These are phyloP conservation scores for Campoletis raptor DNA, from an alignment of 2,888 invertebrate species.

Conservation along the genomic window DNA sequence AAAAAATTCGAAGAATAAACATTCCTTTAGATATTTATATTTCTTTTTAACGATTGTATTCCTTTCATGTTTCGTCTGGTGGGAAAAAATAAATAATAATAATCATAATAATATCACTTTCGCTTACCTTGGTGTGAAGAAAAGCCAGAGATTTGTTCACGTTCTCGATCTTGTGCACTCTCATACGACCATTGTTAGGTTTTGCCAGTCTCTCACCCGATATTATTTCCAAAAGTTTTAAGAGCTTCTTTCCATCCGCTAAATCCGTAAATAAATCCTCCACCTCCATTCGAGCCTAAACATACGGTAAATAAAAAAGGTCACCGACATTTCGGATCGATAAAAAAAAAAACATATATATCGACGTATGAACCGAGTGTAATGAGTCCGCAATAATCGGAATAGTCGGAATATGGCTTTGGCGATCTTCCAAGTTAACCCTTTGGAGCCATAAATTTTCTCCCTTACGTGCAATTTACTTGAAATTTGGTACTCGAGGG, in stretches of 20 bases:
- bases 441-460: too few relatives aligned
- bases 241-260: constrained; percentile 96
- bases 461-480: too few relatives aligned
- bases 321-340: too few relatives aligned
- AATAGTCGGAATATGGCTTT: too few relatives aligned
- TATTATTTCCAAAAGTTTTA: constrained; percentile 98
- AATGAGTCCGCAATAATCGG: too few relatives aligned
- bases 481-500: too few relatives aligned
- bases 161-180: constrained; percentile 99
- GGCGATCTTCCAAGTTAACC: too few relatives aligned
- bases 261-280: constrained; percentile 98
- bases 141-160: constrained; percentile 99
- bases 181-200: constrained; percentile 97
- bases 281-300: constrained; percentile 98
- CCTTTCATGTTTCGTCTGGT: background rate
- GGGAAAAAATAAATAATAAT: background rate
- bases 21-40: background rate
- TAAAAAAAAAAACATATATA: too few relatives aligned
- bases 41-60: background rate
- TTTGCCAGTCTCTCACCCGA: constrained; percentile 98
- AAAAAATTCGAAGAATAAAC: background rate
- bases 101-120: constrained; percentile 12
- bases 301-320: constrained; percentile 37
- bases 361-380: too few relatives aligned
- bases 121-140: constrained; percentile 94